These are phyloP conservation scores for Gopherus flavomarginatus DNA, from an alignment of 2,113 vertebrate species.

Conservation along the genomic window DNA sequence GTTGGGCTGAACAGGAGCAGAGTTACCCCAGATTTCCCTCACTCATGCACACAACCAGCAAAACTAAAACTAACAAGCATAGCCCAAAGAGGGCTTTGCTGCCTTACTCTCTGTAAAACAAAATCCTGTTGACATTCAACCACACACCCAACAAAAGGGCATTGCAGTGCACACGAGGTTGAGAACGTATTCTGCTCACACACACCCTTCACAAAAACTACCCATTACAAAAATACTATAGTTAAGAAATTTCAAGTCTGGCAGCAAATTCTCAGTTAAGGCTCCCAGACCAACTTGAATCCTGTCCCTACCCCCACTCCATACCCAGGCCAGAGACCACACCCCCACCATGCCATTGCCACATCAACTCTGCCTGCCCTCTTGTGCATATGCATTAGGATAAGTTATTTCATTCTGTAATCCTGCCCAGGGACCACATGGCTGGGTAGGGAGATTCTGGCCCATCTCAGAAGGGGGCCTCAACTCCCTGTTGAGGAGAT, in stretches of 20 bases:
- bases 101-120: background rate
- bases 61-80: background rate
- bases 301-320: background rate
- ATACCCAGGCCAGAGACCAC: background rate
- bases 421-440: background rate
- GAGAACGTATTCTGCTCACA: background rate
- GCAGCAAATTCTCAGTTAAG: background rate
- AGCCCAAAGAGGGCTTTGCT: background rate
- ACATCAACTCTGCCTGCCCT: background rate
- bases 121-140: background rate
- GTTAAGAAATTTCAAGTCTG: background rate
- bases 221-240: background rate
- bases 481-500: background rate
- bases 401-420: background rate
- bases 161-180: background rate
- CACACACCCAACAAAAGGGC: background rate
- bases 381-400: background rate
- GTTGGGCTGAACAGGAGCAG: background rate
- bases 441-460: accelerated
- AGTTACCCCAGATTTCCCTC: background rate
- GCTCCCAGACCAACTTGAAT: background rate
- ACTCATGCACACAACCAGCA: background rate
- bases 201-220: background rate
- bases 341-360: background rate
- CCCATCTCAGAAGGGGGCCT: background rate